These are phyloP conservation scores for Dasyprocta punctata DNA, from an alignment of 2,113 vertebrate genomes.

Conservation along the genomic window DNA sequence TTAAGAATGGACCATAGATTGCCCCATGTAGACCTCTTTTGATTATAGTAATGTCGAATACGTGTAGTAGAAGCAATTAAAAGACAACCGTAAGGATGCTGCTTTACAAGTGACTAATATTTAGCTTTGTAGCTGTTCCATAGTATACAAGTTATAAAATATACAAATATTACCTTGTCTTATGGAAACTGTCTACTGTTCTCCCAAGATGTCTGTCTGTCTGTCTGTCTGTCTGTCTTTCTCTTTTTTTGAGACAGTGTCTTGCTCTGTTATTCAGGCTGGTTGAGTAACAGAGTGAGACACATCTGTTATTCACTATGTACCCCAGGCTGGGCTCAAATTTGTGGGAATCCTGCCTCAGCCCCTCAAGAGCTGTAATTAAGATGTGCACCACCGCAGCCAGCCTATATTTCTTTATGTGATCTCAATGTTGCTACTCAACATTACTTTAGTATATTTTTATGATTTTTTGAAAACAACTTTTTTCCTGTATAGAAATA, in stretches of 20 bases:
- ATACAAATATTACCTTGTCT: constrained; percentile 20
- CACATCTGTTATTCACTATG: too few species aligned
- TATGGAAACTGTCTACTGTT: not conserved
- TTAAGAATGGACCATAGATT: not conserved
- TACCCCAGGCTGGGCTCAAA: too few species aligned
- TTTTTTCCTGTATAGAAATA: constrained; percentile 7
- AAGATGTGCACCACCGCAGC: not conserved
- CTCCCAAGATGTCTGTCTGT: not conserved
- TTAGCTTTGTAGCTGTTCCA: constrained; percentile 54
- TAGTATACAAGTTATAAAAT: constrained; percentile 38
- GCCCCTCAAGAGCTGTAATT: not conserved
- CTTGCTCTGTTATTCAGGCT: too few species aligned
- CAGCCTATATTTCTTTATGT: constrained; percentile 13
- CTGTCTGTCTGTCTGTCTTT: constrained; percentile 1
- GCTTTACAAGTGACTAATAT: not conserved
- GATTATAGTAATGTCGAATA: not conserved
- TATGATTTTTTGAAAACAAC: constrained; percentile 46
- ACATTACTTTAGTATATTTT: not conserved
- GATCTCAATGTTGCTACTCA: not conserved
- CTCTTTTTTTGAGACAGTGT: too few species aligned
- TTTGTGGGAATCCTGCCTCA: too few species aligned
- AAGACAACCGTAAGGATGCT: not conserved
- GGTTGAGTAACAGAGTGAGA: too few species aligned
- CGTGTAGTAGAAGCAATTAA: constrained; percentile 4
- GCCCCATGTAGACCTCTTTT: not conserved